Base-by-base conservation (phyloP, 2,888 invertebrate species). In the Trileptium ribeirensis region DNA sequence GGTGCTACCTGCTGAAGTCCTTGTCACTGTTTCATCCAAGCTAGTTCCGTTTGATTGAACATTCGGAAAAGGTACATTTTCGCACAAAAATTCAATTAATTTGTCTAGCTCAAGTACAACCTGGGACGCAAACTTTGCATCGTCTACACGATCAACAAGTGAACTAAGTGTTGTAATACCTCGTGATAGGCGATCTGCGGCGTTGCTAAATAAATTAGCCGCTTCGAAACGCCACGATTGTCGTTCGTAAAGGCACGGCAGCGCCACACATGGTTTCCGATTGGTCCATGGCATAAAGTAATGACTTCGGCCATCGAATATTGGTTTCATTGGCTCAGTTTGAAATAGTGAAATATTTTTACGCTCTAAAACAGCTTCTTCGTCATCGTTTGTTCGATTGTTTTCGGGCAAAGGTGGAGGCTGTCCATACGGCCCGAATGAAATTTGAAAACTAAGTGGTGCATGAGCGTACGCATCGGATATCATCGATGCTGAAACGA, bases 221-320 rank as follows among this genome's bases (percentile, higher is more conserved):
- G 84, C 82, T 67, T 84, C 83, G 19, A 87, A 81, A 24, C 87
- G 83, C 37, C 83, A 81, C 1, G 84, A 83, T n/a, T 86, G 83
- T 36, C 83, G 82, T 74, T 87, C 87, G 70, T 83, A 87, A 8
- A 51, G 15, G 31, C 85, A 85, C 2, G 74, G 81, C 19, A 87
- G 79, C 70, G 85, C 85, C 31, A 84, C 81, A 40, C 86, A 70
- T 0, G 87, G 87, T 36, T 86, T 86, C 67, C 85, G 82, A 78
- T 87, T 87, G 37, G 86, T 86, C 87, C 87, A 87, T 1, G 86
- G 86, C 85, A 87, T 85, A 19, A 34, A 75, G 36, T 39, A 75
- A 51, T 70, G 74, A 24, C 3, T 3, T 75, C n/a, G 38, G n/a
- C 38, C 39, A 38, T 75, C 77, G 34, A 75, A n/a, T 33, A 75